Conservation (phyloP, 53 echinoderm and acorn worm genomes). For the Luidia sarsii region DNA sequence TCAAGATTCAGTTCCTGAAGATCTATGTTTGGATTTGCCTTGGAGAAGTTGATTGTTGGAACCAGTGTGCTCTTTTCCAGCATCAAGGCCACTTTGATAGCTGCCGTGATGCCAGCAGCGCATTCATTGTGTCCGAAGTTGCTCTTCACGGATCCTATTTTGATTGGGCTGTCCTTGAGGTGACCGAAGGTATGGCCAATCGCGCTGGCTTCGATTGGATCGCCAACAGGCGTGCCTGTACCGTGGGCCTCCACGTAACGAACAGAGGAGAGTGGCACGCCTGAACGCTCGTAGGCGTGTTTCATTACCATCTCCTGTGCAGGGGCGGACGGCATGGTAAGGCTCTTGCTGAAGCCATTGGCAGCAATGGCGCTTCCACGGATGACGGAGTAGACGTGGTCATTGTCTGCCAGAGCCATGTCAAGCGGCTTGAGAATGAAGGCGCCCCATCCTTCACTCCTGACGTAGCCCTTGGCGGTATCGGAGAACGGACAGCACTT, state of each 20-base stretch:
- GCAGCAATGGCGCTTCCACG: slow-evolving; percentile 84
- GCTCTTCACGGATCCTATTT: slow-evolving; percentile 95
- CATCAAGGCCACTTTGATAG: slow-evolving; percentile 95
- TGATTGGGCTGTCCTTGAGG: slow-evolving; percentile 59
- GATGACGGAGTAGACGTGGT: slow-evolving; percentile 90
- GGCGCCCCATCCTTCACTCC: slow-evolving; percentile 93
- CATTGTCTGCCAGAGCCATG: slow-evolving; percentile 76
- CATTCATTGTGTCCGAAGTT: slow-evolving; percentile 97
- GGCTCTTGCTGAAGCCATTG: slow-evolving; percentile 85
- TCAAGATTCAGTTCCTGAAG: slow-evolving; percentile 74
- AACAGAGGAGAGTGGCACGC: slow-evolving; percentile 79
- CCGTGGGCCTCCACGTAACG: slow-evolving; percentile 94
- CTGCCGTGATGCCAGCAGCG: slow-evolving; percentile 85
- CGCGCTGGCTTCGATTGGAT: slow-evolving; percentile 93
- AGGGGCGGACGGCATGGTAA: slow-evolving; percentile 91
- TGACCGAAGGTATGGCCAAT: slow-evolving; percentile 80
- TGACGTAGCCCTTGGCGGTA: slow-evolving; percentile 91
- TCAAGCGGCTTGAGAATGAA: slow-evolving; percentile 83
- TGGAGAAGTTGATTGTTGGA: slow-evolving; percentile 89
- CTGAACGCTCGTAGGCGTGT: slow-evolving; percentile 76
- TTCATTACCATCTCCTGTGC: slow-evolving; percentile 83
- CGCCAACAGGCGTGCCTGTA: slow-evolving; percentile 95
- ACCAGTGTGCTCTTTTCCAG: slow-evolving; percentile 75
- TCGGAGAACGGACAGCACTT: slow-evolving; percentile 92
- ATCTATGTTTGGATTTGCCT: slow-evolving; percentile 83